Evolutionary conservation across 35 echinoderm and acorn worm genomes (phyloP), one percentile per base, ranked within the genome.

Genomic region (Apostichopus californicus): DNA sequence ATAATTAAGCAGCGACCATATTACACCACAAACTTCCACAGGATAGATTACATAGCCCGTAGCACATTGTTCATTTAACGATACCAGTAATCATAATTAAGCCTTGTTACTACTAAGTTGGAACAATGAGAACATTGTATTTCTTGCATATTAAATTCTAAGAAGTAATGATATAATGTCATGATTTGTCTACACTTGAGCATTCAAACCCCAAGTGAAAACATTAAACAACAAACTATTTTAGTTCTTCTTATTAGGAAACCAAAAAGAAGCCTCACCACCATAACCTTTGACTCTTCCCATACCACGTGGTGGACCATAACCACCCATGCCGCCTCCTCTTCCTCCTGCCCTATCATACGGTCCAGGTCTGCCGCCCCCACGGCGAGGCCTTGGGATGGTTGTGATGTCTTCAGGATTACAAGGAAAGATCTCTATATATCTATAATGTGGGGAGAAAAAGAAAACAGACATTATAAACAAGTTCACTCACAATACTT

Each of bases 371-470:
- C 97, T 95, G 77, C 91, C 91, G 78, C 86, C 90, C 55, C 86
- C 90, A 78, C 89, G 71, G 46, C 86, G 78, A 20, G 60, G 77
- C 58, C 77, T 93, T 54, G 88, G 92, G 2, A 68, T 68, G 3
- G 63, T 64, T 1, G 57, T 46, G 8, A 96, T 78, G 54, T 99
- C 97, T 54, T 99, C 97, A 54, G 68, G 77, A 83, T 73, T 95
- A 87, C 97, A 94, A 68, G 84, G 91, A 60, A 99, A 99, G 84
- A 99, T 94, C 80, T 99, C 97, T 17, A 99, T 96, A 77, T 99
- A 99, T 81, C 97, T 99, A 81, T 34, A 79, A 9, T 6, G 23
- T 60, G 12, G 63, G 91, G 46, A 73, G 52, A 59, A 57, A 55
- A 86, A 14, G 22, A 80, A 6, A 56, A 77, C 58, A 61, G 58